Evolutionary conservation across 30 jellyfish, hydroid and myxozoan genomes (phyloP).

Genomic region (Cassiopea xamachana): DNA sequence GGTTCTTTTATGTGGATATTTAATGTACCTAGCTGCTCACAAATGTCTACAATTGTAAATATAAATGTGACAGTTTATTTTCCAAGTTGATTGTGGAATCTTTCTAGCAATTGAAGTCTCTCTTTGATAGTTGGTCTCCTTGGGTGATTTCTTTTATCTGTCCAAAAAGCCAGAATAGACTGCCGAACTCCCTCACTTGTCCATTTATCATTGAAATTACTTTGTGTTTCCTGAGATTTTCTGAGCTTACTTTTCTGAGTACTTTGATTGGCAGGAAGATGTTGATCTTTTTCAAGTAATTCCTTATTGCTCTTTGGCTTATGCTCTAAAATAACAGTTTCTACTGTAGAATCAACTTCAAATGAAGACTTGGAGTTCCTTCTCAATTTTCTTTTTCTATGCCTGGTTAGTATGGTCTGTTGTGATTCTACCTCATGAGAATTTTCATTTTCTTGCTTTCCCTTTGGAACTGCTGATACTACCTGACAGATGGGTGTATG

Average conservation of each 20-base stretch:
- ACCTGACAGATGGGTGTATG: too few species aligned
- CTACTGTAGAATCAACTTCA: too few species aligned
- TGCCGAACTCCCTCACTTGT: not conserved
- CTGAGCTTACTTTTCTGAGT: not conserved
- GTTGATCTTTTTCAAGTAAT: not conserved
- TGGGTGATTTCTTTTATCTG: not conserved
- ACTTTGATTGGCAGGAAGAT: not conserved
- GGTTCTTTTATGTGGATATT: too few species aligned
- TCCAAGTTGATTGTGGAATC: not conserved
- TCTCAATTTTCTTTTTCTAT: too few species aligned
- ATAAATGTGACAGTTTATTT: not conserved
- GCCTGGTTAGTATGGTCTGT: not conserved
- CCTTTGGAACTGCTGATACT: too few species aligned
- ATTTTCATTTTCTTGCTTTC: not conserved
- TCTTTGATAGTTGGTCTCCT: not conserved
- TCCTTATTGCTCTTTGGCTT: not conserved
- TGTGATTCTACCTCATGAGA: not conserved
- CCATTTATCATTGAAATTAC: not conserved
- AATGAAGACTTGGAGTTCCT: too few species aligned
- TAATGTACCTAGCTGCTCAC: not conserved
- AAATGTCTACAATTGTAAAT: not conserved
- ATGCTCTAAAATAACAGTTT: not conserved
- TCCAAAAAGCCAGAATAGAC: not conserved
- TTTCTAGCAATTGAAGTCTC: not conserved
- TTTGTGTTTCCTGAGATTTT: not conserved